A percentile compares a stretch with the other conserved stretches of the same genome.
Evolutionary conservation across 2,888 invertebrate species (phyloP).

Genomic region (Hermaeophaga mercurialis): DNA sequence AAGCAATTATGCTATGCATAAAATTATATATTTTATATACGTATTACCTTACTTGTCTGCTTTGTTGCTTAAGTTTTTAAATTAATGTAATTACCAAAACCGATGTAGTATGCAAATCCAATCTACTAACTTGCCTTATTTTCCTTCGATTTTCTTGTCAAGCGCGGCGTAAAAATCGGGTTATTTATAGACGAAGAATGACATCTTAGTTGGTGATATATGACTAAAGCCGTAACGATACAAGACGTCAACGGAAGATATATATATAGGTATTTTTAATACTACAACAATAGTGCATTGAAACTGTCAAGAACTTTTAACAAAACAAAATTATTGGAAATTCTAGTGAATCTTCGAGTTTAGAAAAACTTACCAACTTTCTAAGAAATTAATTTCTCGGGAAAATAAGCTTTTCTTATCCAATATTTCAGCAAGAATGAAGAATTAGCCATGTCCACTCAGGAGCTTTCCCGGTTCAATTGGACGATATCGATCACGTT

Average conservation of each 20-base stretch:
- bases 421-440: slow-evolving; percentile 7
- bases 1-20: too few relatives aligned
- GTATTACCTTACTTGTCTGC: too few relatives aligned
- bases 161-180: neutral
- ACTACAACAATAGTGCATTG: slow-evolving; percentile 22
- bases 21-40: too few relatives aligned
- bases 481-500: slow-evolving; percentile 19
- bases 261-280: slow-evolving; percentile 26
- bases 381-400: slow-evolving; percentile 6
- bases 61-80: too few relatives aligned
- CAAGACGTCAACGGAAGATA: slow-evolving; percentile 13
- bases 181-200: slow-evolving; percentile 14
- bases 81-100: too few relatives aligned
- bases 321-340: slow-evolving; percentile 27
- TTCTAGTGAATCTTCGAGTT: slow-evolving; percentile 1
- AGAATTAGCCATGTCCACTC: slow-evolving; percentile 9
- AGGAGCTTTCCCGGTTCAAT: slow-evolving; percentile 6
- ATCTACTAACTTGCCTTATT: neutral
- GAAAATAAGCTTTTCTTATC: slow-evolving; percentile 11
- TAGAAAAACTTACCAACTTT: slow-evolving; percentile 8
- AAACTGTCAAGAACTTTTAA: slow-evolving; percentile 28
- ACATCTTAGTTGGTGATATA: slow-evolving; percentile 9
- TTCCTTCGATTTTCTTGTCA: slow-evolving; percentile 7
- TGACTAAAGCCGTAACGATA: slow-evolving; percentile 6
- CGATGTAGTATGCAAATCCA: too few relatives aligned